phyloP scores from a whole-genome alignment of 2,888 invertebrate species.

The Apomyelois bistriatella region DNA sequence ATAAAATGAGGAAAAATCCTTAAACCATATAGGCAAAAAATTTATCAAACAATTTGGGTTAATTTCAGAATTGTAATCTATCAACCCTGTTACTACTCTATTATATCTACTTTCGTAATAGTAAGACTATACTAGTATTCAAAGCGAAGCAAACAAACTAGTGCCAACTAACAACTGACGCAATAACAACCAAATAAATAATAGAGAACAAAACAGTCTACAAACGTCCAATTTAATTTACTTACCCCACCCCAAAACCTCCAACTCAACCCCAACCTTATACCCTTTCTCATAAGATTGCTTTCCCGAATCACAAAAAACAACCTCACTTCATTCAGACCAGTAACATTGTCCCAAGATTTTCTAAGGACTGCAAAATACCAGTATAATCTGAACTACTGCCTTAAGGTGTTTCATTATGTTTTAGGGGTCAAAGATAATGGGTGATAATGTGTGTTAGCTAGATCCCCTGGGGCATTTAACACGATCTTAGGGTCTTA shows the following conservation, averaged over 20 bases:
- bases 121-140: background rate
- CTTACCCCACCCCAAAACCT: constrained; percentile 21
- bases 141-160: background rate
- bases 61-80: no score
- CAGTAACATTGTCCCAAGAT: constrained; percentile 47
- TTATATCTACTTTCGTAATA: no score
- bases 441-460: constrained; percentile 61
- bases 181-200: constrained; percentile 18
- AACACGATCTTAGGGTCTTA: constrained; percentile 67
- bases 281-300: constrained; percentile 25
- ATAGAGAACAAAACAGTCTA: constrained; percentile 25
- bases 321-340: constrained; percentile 34
- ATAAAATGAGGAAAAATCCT: no score
- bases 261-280: constrained; percentile 30
- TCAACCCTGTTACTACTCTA: no score
- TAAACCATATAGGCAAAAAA: no score
- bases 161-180: constrained; percentile 22
- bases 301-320: constrained; percentile 22
- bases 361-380: constrained; percentile 35
- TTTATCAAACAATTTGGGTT: no score
- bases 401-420: constrained; percentile 27
- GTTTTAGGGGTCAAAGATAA: constrained; percentile 47
- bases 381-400: constrained; percentile 36
- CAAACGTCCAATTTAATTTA: constrained; percentile 41
- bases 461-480: constrained; percentile 62